Conservation (phyloP, 2,888 invertebrate species). For the Diarsia dahlii region DNA sequence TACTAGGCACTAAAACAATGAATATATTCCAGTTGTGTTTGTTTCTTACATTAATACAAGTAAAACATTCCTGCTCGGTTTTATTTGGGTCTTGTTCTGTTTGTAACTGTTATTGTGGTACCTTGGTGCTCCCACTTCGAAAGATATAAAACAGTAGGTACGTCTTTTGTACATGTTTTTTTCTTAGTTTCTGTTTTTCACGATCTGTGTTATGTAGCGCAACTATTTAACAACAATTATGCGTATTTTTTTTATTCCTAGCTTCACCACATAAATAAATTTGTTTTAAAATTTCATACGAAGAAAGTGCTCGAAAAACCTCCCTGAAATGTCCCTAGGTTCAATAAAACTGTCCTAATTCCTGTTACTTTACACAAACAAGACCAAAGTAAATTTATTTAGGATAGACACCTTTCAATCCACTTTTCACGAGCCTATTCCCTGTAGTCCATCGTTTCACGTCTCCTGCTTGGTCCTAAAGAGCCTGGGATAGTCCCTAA, state of each 20-base stretch:
- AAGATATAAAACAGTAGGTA: neutral
- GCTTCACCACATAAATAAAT: neutral
- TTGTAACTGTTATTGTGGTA: constrained; percentile 12
- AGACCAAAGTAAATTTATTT: constrained; percentile 16
- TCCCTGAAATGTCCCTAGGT: neutral
- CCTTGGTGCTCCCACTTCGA: neutral
- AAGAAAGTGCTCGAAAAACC: neutral
- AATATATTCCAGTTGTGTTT: constrained; percentile 36
- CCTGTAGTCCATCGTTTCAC: constrained; percentile 4
- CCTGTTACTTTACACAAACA: neutral
- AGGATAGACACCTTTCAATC: constrained; percentile 21
- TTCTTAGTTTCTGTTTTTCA: constrained; percentile 9
- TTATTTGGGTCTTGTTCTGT: constrained; percentile 33
- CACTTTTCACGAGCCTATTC: constrained; percentile 18
- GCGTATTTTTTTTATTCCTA: neutral
- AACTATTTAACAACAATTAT: too few species aligned
- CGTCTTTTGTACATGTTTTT: neutral
- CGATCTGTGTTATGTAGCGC: neutral
- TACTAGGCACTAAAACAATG: constrained; percentile 29
- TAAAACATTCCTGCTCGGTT: constrained; percentile 26
- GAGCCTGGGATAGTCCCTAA: neutral
- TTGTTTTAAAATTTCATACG: neutral
- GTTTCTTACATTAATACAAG: constrained; percentile 26
- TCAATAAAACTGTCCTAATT: neutral
- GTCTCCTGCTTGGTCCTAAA: neutral